phyloP scores from a whole-genome alignment of 2,113 vertebrate genomes.

The Cyphomyrus plagiostoma region DNA sequence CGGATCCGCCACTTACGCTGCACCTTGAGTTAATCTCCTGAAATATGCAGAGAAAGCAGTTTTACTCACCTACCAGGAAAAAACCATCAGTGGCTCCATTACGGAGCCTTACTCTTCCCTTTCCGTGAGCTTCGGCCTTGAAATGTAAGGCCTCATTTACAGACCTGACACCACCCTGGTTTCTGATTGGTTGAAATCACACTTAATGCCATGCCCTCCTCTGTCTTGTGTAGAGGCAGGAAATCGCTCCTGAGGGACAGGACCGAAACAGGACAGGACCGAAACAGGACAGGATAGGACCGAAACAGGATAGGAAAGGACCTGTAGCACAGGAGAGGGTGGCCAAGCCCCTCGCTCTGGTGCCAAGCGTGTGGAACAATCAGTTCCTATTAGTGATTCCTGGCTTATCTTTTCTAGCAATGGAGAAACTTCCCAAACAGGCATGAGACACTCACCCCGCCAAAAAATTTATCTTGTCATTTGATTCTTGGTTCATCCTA shows the following conservation, averaged over 20 bases:
- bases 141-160: neutral
- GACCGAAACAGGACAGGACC: neutral
- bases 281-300: neutral
- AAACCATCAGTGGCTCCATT: neutral
- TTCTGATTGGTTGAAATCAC: neutral
- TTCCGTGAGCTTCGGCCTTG: neutral
- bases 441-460: neutral
- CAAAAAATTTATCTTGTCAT: neutral
- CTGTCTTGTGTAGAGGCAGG: neutral
- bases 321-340: neutral
- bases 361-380: neutral
- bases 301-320: too few species aligned
- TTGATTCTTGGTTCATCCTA: neutral
- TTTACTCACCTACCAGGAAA: conserved; percentile 10
- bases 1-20: conserved; percentile 50
- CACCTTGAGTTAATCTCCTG: conserved; percentile 18
- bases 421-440: neutral
- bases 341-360: neutral
- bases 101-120: neutral
- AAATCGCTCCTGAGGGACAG: neutral
- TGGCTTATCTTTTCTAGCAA: neutral
- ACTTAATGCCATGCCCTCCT: neutral
- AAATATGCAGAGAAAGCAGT: conserved; percentile 14
- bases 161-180: neutral
- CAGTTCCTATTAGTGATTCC: neutral